phyloP scores from a whole-genome alignment of 2,797 vertebrate genomes.

The Remorina albescens region DNA sequence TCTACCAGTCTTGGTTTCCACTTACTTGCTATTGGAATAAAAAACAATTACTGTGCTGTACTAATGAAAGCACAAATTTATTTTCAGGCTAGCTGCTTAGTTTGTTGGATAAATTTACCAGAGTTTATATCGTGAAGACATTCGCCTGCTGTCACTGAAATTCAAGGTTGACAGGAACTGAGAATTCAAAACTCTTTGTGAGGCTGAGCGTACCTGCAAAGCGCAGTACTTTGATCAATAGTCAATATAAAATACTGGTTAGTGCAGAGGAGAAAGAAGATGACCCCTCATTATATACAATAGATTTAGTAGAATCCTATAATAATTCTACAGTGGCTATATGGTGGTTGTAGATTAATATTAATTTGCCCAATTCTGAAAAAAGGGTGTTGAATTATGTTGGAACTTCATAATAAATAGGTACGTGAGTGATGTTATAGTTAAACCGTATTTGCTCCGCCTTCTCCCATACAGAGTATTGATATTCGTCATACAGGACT shows the following conservation, averaged over 20 bases:
- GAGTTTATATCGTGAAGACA: no score
- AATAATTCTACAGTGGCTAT: not conserved
- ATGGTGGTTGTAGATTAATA: not conserved
- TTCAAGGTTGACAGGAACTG: no score
- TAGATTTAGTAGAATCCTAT: not conserved
- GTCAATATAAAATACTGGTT: not conserved
- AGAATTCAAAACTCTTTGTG: not conserved
- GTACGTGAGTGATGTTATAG: not conserved
- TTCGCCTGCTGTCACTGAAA: no score
- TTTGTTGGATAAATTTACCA: conserved; percentile 3
- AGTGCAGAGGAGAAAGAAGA: not conserved
- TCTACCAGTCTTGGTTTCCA: not conserved
- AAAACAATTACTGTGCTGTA: no score
- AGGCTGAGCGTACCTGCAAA: no score
- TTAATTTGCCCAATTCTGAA: not conserved
- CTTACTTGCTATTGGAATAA: not conserved
- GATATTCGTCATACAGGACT: conserved; percentile 15
- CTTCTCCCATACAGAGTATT: conserved; percentile 15
- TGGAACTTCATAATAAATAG: conserved; percentile 2
- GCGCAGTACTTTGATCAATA: not conserved
- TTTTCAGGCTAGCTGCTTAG: not conserved
- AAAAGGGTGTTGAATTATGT: conserved; percentile 2
- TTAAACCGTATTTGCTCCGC: conserved; percentile 8
- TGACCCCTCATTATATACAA: not conserved
- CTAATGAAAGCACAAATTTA: not conserved